These are phyloP conservation scores for Gymnocypris eckloni DNA, from an alignment of 2,797 vertebrate genomes.

Conservation along the genomic window DNA sequence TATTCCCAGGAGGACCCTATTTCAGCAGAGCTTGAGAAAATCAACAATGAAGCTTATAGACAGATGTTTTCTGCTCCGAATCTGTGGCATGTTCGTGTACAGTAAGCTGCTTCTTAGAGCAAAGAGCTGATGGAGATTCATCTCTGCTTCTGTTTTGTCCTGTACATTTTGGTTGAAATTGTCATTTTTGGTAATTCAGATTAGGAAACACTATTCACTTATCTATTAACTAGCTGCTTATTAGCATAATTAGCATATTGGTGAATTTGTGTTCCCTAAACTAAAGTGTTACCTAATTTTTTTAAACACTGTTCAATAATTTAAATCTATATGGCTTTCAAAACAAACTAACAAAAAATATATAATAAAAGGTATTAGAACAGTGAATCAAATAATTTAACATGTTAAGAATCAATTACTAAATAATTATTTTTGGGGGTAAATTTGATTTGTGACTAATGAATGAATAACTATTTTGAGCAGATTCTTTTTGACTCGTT, in stretches of 20 bases:
- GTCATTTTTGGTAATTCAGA: not conserved
- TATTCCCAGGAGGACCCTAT: not conserved
- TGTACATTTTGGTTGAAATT: not conserved
- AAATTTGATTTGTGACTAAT: not conserved
- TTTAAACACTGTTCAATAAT: not conserved
- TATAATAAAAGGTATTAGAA: not conserved
- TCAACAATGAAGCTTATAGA: not conserved
- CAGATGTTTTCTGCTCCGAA: not conserved
- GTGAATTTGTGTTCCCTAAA: not conserved
- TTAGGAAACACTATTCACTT: not conserved
- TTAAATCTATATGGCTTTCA: not conserved
- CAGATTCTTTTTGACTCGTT: too few species aligned
- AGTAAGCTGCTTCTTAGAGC: not conserved
- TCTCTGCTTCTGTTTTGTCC: not conserved
- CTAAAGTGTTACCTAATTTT: not conserved
- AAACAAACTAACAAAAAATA: too few species aligned
- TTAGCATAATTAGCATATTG: not conserved
- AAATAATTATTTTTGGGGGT: not conserved
- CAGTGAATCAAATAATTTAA: not conserved
- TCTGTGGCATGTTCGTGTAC: not conserved
- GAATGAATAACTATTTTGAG: too few species aligned
- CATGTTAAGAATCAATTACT: not conserved
- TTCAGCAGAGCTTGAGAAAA: constrained; percentile 13
- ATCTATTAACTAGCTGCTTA: not conserved
- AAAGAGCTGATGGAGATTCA: not conserved